A percentile compares a stretch with the other conserved stretches of the same genome.
Conservation (phyloP, 2,888 invertebrate genomes). For the Stenolophus ochropezus region DNA sequence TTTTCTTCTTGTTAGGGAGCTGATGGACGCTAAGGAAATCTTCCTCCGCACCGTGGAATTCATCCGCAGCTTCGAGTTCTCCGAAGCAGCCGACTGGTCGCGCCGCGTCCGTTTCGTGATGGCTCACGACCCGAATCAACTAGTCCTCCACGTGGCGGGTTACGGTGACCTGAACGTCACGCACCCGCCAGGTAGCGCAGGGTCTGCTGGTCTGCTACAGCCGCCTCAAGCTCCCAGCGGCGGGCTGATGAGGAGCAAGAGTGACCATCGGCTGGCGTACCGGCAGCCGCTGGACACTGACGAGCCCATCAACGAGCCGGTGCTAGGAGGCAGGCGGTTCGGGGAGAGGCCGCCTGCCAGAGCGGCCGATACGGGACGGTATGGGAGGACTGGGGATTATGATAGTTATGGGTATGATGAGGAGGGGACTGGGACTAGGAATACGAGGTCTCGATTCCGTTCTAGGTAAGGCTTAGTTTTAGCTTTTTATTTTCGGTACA, state of each 20-base stretch:
- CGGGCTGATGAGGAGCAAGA: conserved; percentile 92
- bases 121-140: conserved; percentile 93
- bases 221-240: conserved; percentile 77
- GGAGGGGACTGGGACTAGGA: conserved; percentile 73
- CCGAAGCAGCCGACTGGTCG: conserved; percentile 92
- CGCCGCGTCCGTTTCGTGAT: conserved; percentile 90
- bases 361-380: conserved; percentile 66
- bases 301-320: conserved; percentile 74
- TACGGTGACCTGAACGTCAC: conserved; percentile 93
- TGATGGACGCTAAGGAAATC: conserved; percentile 96
- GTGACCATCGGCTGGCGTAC: conserved; percentile 90
- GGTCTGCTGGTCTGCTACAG: conserved; percentile 70
- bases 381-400: conserved; percentile 71
- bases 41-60: conserved; percentile 97
- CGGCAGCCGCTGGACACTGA: conserved; percentile 45
- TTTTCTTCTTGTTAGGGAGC: conserved; percentile 75
- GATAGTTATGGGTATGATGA: conserved; percentile 69
- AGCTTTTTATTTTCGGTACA: no score
- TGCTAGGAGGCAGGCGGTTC: conserved; percentile 85
- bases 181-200: conserved; percentile 75
- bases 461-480: conserved; percentile 75
- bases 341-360: conserved; percentile 78
- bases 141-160: conserved; percentile 90
- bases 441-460: conserved; percentile 82
- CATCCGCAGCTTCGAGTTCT: conserved; percentile 90